A percentile compares a stretch with the other conserved stretches of the same genome.
These are phyloP conservation scores for Agriopis leucophaearia DNA, from an alignment of 2,888 invertebrate species.

Conservation along the genomic window DNA sequence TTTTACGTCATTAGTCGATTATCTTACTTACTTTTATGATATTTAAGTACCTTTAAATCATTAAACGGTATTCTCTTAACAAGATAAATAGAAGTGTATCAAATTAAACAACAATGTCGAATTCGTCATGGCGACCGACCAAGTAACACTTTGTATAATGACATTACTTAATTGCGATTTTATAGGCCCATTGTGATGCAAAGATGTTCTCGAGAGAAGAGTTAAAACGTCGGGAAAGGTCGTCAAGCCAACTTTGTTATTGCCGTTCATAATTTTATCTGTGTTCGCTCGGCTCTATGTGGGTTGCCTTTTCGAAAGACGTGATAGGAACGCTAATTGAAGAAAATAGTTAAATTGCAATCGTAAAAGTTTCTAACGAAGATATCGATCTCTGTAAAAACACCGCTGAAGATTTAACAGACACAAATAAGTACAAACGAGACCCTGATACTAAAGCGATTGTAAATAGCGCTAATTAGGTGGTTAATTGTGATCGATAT, in stretches of 20 bases:
- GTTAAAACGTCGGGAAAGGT: constrained; percentile 57
- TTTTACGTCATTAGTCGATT: constrained; percentile 23
- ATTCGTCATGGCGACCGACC: constrained; percentile 42
- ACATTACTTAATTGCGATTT: constrained; percentile 54
- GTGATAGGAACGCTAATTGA: constrained; percentile 38
- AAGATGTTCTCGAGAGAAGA: constrained; percentile 50
- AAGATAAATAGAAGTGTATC: constrained; percentile 22
- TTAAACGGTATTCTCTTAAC: constrained; percentile 16
- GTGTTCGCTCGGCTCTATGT: constrained; percentile 27
- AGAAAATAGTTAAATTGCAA: constrained; percentile 26
- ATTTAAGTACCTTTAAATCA: constrained; percentile 1
- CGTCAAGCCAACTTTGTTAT: constrained; percentile 50
- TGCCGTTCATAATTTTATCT: constrained; percentile 46
- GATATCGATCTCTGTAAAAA: constrained; percentile 37
- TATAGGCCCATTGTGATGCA: constrained; percentile 57
- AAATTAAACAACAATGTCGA: constrained; percentile 36
- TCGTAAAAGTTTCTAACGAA: constrained; percentile 37
- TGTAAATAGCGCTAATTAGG: constrained; percentile 39
- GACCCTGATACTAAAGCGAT: constrained; percentile 17
- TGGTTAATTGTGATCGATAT: constrained; percentile 46
- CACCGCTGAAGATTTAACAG: constrained; percentile 14
- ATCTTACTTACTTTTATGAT: constrained; percentile 19
- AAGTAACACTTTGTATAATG: constrained; percentile 51
- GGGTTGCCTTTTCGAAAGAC: constrained; percentile 32
- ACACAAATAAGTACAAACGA: constrained; percentile 28